phyloP scores from a whole-genome alignment of 1,140 invertebrate genomes.

The Saccostrea glomerata region DNA sequence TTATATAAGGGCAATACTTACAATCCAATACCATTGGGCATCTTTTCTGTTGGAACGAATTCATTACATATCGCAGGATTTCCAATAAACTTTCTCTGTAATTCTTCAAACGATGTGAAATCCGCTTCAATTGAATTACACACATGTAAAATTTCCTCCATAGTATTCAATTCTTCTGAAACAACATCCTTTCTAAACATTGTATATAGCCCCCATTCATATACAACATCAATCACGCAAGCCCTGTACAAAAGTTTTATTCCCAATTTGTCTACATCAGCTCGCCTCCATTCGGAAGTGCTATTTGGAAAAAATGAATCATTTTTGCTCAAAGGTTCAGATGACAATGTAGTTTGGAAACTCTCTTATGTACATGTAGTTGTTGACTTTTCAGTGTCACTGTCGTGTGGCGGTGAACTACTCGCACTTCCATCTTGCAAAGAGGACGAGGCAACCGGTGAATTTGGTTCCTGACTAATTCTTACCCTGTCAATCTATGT shows the following conservation, averaged over 20 bases:
- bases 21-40: background rate
- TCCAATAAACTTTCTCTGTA: background rate
- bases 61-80: constrained; percentile 1
- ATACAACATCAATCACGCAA: background rate
- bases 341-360: background rate
- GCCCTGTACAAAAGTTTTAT: background rate
- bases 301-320: constrained; percentile 3
- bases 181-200: background rate
- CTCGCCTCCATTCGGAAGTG: background rate
- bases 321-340: background rate
- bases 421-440: background rate
- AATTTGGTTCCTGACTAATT: too few species aligned
- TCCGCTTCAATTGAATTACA: background rate
- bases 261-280: background rate
- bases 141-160: background rate
- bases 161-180: background rate
- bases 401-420: background rate
- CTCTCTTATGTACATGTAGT: background rate
- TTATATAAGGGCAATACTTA: background rate
- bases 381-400: background rate
- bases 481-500: too few species aligned
- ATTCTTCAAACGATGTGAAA: constrained; percentile 4
- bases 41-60: background rate
- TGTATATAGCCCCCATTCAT: constrained; percentile 2
- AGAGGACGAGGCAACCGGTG: too few species aligned